A percentile compares a stretch with the other conserved stretches of the same genome.
phyloP scores from a whole-genome alignment of 2,113 vertebrate species.

The Prunella himalayana region DNA sequence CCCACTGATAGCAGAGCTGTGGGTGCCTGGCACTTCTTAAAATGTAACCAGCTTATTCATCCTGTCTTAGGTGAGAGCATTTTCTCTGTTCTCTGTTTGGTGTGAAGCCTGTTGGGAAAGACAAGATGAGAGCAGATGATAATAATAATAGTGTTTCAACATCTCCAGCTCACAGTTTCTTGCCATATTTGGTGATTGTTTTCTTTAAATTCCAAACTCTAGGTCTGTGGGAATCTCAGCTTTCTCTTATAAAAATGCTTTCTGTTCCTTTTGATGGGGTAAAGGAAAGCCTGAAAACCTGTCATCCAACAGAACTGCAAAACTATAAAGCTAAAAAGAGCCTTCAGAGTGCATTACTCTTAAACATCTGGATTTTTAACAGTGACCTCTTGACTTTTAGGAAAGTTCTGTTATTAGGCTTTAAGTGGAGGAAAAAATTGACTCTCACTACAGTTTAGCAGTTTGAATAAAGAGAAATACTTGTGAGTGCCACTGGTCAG shows the following conservation, averaged over 20 bases:
- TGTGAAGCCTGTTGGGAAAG: conserved; percentile 8
- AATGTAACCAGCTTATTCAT: conserved; percentile 7
- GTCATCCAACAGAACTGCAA: neutral
- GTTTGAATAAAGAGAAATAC: neutral
- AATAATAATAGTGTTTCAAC: conserved; percentile 8
- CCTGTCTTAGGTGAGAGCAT: neutral
- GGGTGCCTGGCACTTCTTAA: conserved; percentile 26
- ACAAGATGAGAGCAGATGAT: conserved; percentile 32
- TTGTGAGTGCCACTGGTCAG: neutral
- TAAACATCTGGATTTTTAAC: neutral
- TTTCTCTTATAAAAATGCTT: neutral
- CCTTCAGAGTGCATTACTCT: neutral
- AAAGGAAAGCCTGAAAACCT: neutral
- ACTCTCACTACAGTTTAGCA: neutral
- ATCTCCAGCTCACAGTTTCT: conserved; percentile 2
- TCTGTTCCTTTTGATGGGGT: neutral
- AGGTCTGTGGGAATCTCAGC: neutral
- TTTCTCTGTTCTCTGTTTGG: conserved; percentile 9
- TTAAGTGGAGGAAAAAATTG: neutral
- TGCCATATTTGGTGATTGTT: conserved; percentile 41
- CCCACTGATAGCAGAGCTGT: neutral
- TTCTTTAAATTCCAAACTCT: neutral
- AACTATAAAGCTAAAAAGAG: neutral
- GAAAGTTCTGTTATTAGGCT: neutral
- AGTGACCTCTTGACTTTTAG: neutral